Conservation (phyloP, 1,140 invertebrate species). For the Arctopsyche grandis region DNA sequence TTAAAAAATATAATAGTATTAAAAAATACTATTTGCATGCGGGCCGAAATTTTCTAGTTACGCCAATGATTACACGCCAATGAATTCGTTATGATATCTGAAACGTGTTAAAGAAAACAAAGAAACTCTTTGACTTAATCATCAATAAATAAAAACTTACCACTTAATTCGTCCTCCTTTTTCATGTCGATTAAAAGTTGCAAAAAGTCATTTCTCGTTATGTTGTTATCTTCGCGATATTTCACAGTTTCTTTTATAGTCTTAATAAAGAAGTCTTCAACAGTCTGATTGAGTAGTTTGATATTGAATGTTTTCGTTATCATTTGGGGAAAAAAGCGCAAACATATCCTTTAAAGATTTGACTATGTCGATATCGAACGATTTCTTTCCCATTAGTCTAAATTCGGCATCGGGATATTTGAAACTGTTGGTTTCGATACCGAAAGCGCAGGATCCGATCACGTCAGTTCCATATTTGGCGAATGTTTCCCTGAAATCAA, state of each 20-base stretch:
- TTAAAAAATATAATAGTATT: too few species aligned
- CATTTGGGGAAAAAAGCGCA: background rate
- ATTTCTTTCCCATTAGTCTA: conserved; percentile 60
- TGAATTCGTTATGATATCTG: too few species aligned
- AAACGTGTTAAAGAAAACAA: too few species aligned
- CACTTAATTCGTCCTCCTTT: background rate
- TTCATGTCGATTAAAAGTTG: conserved; percentile 60
- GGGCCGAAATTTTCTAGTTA: too few species aligned
- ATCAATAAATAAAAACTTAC: too few species aligned
- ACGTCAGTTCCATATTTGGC: conserved; percentile 67
- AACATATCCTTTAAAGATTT: background rate
- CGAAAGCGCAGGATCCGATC: conserved; percentile 70
- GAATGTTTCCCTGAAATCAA: conserved; percentile 65
- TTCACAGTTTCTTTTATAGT: conserved; percentile 60
- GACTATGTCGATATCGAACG: conserved; percentile 52
- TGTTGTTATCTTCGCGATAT: conserved; percentile 61
- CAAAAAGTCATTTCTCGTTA: conserved; percentile 65
- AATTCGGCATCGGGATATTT: conserved; percentile 66
- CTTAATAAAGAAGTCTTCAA: conserved; percentile 55
- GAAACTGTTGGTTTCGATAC: conserved; percentile 64
- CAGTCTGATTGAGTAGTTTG: background rate
- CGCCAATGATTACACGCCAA: too few species aligned
- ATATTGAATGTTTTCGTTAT: background rate
- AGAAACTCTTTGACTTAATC: too few species aligned
- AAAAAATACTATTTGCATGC: too few species aligned